Conservation (phyloP, 2,888 invertebrate genomes). For the Xestoiulus laeticollis region DNA sequence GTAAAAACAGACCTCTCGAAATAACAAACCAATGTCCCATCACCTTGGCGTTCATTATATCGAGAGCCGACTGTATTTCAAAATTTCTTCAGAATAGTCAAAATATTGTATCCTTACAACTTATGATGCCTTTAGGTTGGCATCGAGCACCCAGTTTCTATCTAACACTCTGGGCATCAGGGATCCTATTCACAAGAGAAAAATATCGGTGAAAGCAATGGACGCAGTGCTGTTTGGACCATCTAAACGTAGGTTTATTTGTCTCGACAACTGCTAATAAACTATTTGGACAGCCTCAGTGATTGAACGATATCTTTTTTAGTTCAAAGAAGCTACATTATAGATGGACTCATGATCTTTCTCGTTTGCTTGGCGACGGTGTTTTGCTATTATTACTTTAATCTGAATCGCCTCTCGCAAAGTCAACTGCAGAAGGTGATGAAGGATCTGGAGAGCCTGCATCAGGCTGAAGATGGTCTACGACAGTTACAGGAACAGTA, state of each 20-base stretch:
- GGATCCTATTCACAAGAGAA: slow-evolving; percentile 98
- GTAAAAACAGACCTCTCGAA: no score
- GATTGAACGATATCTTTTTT: neutral
- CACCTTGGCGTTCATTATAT: no score
- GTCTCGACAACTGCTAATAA: neutral
- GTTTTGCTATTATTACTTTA: slow-evolving; percentile 30
- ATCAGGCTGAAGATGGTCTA: slow-evolving; percentile 87
- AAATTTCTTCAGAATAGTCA: no score
- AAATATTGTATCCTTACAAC: no score
- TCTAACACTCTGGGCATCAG: slow-evolving; percentile 90
- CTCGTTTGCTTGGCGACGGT: slow-evolving; percentile 70
- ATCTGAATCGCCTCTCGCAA: slow-evolving; percentile 73
- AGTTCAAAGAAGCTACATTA: slow-evolving; percentile 67
- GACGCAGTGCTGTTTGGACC: slow-evolving; percentile 98
- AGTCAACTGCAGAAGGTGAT: slow-evolving; percentile 92
- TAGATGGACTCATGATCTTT: slow-evolving; percentile 87
- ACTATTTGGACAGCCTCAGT: neutral
- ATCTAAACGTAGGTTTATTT: slow-evolving; percentile 80
- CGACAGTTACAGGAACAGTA: slow-evolving; percentile 77
- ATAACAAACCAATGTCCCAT: no score
- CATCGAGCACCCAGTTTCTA: slow-evolving; percentile 90
- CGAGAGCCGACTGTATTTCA: no score
- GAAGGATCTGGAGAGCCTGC: slow-evolving; percentile 90
- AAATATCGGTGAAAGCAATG: slow-evolving; percentile 96
- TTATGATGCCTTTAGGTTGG: slow-evolving; percentile 74